Conservation (phyloP, 2,797 vertebrate species). For the Cryptoprocta ferox region DNA sequence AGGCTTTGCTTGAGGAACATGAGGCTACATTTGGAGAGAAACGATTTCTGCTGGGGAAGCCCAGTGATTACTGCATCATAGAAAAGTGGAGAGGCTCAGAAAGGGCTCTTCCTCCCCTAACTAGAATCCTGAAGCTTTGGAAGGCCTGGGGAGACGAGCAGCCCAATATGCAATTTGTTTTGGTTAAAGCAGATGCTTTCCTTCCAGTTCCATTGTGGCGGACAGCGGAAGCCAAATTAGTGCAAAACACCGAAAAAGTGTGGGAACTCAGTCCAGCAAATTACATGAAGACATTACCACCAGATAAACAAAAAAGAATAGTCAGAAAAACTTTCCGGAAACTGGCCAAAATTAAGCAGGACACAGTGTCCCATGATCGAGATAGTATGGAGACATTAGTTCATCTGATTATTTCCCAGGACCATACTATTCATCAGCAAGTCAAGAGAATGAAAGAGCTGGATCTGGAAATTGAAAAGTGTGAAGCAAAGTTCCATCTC, state of each 20-base stretch:
- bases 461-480: slow-evolving; percentile 92
- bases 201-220: slow-evolving; percentile 90
- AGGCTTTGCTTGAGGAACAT: slow-evolving; percentile 96
- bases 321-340: slow-evolving; percentile 98
- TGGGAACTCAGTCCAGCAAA: slow-evolving; percentile 90
- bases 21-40: slow-evolving; percentile 89
- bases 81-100: slow-evolving; percentile 97
- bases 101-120: slow-evolving; percentile 93
- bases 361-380: slow-evolving; percentile 87
- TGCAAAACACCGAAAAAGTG: slow-evolving; percentile 87
- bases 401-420: slow-evolving; percentile 95
- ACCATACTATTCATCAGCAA: slow-evolving; percentile 95
- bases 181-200: slow-evolving; percentile 93
- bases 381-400: slow-evolving; percentile 92
- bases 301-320: slow-evolving; percentile 94
- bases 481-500: slow-evolving; percentile 87
- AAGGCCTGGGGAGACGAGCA: slow-evolving; percentile 96
- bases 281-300: slow-evolving; percentile 90
- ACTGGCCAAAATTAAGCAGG: slow-evolving; percentile 94
- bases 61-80: slow-evolving; percentile 94
- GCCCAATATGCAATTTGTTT: slow-evolving; percentile 92
- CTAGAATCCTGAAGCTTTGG: slow-evolving; percentile 95
- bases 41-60: slow-evolving; percentile 91
- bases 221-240: slow-evolving; percentile 86
- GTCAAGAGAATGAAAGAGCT: slow-evolving; percentile 92